A percentile compares a stretch with the other conserved stretches of the same genome.
These are phyloP conservation scores for Lasioglossum malachurum DNA, from an alignment of 2,888 invertebrate genomes.

Conservation along the genomic window DNA sequence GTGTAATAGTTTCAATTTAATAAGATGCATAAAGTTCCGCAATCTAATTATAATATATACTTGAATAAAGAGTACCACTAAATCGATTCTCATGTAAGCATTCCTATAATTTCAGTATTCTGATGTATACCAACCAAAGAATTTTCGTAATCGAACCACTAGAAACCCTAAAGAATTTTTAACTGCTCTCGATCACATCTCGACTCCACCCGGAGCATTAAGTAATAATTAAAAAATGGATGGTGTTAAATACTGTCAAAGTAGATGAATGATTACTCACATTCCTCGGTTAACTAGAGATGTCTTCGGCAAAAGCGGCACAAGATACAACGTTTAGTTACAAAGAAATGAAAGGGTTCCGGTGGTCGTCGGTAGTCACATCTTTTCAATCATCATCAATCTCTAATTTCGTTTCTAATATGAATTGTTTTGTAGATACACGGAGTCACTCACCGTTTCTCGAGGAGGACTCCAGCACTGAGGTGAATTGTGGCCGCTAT, in stretches of 20 bases:
- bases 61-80: too few relatives aligned
- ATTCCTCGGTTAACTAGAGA: conserved; percentile 5
- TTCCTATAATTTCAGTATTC: too few relatives aligned
- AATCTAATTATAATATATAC: too few relatives aligned
- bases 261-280: conserved; percentile 12
- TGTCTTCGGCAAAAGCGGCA: not conserved
- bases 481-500: conserved; percentile 78
- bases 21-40: too few relatives aligned
- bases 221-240: not conserved
- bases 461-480: conserved; percentile 86
- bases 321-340: not conserved
- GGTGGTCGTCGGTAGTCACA: not conserved
- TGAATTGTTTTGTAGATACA: not conserved
- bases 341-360: not conserved
- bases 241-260: not conserved
- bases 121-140: not conserved
- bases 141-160: not conserved
- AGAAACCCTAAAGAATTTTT: not conserved
- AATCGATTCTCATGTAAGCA: too few relatives aligned
- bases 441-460: conserved; percentile 85
- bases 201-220: not conserved
- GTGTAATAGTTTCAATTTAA: too few relatives aligned
- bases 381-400: not conserved
- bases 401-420: not conserved
- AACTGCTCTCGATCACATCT: not conserved